A percentile compares a stretch with the other conserved stretches of the same genome.
Evolutionary conservation across 2,797 vertebrate genomes (phyloP).

Genomic region (Acipenser oxyrinchus): DNA sequence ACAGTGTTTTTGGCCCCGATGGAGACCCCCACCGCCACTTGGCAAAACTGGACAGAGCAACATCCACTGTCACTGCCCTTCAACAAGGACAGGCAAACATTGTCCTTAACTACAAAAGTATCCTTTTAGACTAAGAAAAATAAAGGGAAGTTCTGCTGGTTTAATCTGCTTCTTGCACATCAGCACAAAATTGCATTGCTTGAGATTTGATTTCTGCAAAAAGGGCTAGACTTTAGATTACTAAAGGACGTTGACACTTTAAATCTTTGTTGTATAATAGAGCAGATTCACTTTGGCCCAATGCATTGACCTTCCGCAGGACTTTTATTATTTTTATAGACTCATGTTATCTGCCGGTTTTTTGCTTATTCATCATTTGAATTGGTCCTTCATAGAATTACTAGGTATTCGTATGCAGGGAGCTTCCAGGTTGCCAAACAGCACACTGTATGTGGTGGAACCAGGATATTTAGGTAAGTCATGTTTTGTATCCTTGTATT

Average conservation of each 20-base stretch:
- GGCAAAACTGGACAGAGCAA: slow-evolving; percentile 62
- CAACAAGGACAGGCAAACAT: slow-evolving; percentile 63
- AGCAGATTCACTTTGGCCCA: too few relatives aligned
- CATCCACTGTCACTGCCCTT: slow-evolving; percentile 48
- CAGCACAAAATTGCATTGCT: too few relatives aligned
- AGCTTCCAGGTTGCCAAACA: slow-evolving; percentile 35
- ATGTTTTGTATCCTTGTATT: not conserved
- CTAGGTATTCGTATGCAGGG: slow-evolving; percentile 84
- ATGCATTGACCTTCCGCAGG: too few relatives aligned
- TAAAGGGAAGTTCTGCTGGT: too few relatives aligned
- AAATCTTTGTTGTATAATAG: too few relatives aligned
- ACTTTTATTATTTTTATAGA: too few relatives aligned
- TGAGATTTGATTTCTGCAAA: not conserved
- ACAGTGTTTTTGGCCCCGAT: slow-evolving; percentile 45
- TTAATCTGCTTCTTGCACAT: too few relatives aligned
- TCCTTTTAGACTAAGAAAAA: slow-evolving; percentile 27
- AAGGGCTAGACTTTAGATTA: too few relatives aligned
- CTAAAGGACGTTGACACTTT: too few relatives aligned
- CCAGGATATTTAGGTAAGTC: slow-evolving; percentile 84
- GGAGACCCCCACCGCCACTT: slow-evolving; percentile 53
- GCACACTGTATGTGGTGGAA: slow-evolving; percentile 43
- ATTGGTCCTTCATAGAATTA: slow-evolving; percentile 47
- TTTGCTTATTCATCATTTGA: not conserved
- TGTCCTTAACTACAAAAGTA: slow-evolving; percentile 68
- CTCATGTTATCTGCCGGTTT: too few relatives aligned